Percentiles rank a stretch among this genome's conserved stretches.
phyloP scores from a whole-genome alignment of 2,888 invertebrate genomes.

The Chrysopilus asiliformis region DNA sequence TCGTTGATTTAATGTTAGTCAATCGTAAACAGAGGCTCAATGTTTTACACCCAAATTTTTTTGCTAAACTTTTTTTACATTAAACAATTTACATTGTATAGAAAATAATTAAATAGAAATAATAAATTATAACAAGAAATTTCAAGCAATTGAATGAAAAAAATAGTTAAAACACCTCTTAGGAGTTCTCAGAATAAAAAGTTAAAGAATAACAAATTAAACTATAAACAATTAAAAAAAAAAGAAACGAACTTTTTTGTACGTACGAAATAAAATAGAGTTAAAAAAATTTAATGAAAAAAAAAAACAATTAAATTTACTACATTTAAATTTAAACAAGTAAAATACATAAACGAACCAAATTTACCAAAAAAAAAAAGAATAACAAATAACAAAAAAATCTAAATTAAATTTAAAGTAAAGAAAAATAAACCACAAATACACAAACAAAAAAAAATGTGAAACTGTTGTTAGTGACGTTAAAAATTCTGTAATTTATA shows the following conservation, averaged over 20 bases:
- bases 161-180: not conserved
- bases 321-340: not conserved
- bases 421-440: conserved; percentile 8
- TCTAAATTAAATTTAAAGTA: conserved; percentile 6
- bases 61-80: too few species aligned
- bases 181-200: conserved; percentile 1
- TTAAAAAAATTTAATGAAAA: not conserved
- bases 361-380: conserved; percentile 10
- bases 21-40: too few species aligned
- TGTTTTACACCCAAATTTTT: too few species aligned
- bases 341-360: conserved; percentile 5
- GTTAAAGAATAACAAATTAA: too few species aligned
- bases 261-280: too few species aligned
- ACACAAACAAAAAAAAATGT: conserved; percentile 8
- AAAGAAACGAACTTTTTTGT: conserved; percentile 5
- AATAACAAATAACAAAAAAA: conserved; percentile 10
- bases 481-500: conserved; percentile 11
- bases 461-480: conserved; percentile 21
- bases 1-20: too few species aligned
- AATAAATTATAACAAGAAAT: too few species aligned
- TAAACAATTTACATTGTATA: too few species aligned
- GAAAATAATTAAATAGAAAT: too few species aligned
- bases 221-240: not conserved
- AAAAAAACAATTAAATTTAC: not conserved
- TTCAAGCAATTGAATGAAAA: too few species aligned